Evolutionary conservation across 2,888 invertebrate species (phyloP), one percentile per base, ranked within the genome.

Genomic region (Eristalis pertinax): DNA sequence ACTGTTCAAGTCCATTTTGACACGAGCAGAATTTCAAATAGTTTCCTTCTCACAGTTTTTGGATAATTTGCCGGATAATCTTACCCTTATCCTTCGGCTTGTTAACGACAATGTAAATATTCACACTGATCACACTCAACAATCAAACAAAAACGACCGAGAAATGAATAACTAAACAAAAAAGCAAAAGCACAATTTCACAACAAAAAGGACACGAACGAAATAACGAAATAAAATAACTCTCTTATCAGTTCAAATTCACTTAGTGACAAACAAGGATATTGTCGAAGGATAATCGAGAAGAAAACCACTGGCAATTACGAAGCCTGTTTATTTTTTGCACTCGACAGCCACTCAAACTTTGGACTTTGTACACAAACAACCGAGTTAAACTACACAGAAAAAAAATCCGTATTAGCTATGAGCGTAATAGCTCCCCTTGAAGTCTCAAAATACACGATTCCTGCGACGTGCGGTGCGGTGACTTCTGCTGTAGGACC

Each of bases 1-100:
- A 81, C 89, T 89, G 62, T 89, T 89, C 84, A 90, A 85, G 88
- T 90, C 90, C 90, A 90, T 90, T 50, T 69, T 82, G 43, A 43
- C 43, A 43, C 58, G 41, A 62, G 24, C 29, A 29, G 8, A 19
- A 50, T 74, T 50, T 74, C 11, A 11, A 65, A 76, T 63, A 74
- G 79, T 70, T 70, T 75, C 26, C 41, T 63, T 63, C 26, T 56
- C 68, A 69, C 50, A 77, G 43, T 35, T 68, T 68, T 72, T 73
- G 26, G 26, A 65, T n/a, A 10, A 72, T 68, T 43, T 24, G 60
- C 63, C 60, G 8, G 8, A 50, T 62, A 32, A 19, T 38, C 41
- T 63, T 10, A 32, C 32, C 4, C 11, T 19, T 22, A 62, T 58
- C n/a, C 76, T 69, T 60, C 43, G 41, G 65, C 73, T 81, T 82